Evolutionary conservation across 2,113 vertebrate species (phyloP).

Genomic region (Pao palembangensis): DNA sequence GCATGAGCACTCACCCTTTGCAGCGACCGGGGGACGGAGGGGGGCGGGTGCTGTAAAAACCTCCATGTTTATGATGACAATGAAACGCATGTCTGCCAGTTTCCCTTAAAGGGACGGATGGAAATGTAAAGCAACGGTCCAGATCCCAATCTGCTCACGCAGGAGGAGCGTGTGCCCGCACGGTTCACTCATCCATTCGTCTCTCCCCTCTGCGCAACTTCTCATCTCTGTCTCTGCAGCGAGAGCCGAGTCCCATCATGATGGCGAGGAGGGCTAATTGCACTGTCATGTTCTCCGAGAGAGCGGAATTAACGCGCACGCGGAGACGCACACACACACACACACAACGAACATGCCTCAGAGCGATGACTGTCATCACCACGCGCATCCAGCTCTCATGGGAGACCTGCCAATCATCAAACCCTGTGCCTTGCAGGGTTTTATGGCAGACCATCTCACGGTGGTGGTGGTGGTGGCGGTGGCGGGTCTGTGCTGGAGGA

Average conservation of each 20-base stretch:
- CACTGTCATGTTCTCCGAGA: constrained; percentile 24
- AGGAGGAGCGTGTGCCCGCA: constrained; percentile 17
- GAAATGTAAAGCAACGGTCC: constrained; percentile 7
- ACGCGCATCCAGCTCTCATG: constrained; percentile 37
- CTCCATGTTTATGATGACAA: background rate
- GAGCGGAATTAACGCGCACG: constrained; percentile 7
- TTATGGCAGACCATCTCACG: constrained; percentile 24
- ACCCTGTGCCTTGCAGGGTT: constrained; percentile 33
- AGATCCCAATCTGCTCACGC: constrained; percentile 2
- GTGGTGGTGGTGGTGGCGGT: background rate
- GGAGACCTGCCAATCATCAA: constrained; percentile 60
- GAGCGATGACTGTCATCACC: constrained; percentile 25
- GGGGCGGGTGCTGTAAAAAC: background rate
- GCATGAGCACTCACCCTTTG: background rate
- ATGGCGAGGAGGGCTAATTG: constrained; percentile 23
- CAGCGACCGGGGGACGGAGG: background rate
- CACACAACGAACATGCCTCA: constrained; percentile 17
- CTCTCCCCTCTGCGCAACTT: constrained; percentile 33
- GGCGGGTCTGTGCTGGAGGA: constrained; percentile 16
- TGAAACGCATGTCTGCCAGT: constrained; percentile 11
- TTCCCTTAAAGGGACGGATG: constrained; percentile 10
- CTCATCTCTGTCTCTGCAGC: constrained; percentile 28
- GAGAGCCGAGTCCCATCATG: constrained; percentile 16
- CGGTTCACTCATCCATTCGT: constrained; percentile 53
- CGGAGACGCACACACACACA: constrained; percentile 6